A percentile compares a stretch with the other conserved stretches of the same genome.
Conservation (phyloP, 2,888 invertebrate genomes). For the Dendrolimus houi region DNA sequence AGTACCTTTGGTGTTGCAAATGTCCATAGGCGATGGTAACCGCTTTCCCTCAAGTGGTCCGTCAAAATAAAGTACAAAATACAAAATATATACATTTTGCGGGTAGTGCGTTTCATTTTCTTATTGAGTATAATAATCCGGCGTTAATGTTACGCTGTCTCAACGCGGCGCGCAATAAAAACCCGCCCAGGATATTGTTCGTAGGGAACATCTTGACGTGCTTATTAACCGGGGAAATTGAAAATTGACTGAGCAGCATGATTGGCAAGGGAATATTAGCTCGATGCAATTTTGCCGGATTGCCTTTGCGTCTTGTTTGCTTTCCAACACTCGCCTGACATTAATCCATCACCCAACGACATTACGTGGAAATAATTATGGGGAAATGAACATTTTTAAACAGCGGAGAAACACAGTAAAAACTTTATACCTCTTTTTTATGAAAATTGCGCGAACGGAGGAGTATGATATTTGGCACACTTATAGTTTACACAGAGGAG, state of each 20-base stretch:
- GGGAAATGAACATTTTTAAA: not conserved
- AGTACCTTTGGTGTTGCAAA: no score
- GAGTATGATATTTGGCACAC: no score
- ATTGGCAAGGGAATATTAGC: conserved; percentile 74
- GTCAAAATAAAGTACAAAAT: no score
- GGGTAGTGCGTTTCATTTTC: not conserved
- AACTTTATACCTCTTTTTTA: no score
- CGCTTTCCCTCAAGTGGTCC: no score
- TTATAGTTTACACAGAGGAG: no score
- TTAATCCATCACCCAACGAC: conserved; percentile 61
- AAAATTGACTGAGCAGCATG: conserved; percentile 69
- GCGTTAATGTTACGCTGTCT: conserved; percentile 10
- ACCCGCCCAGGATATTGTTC: conserved; percentile 44
- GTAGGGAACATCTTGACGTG: conserved; percentile 53
- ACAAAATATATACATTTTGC: no score
- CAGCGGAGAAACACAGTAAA: no score
- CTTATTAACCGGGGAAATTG: conserved; percentile 72
- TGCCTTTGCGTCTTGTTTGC: conserved; percentile 43
- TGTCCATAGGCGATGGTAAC: no score
- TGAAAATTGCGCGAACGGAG: no score
- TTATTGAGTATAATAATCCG: not conserved
- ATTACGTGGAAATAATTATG: not conserved
- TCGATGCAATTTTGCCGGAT: conserved; percentile 55
- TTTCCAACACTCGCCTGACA: conserved; percentile 55
- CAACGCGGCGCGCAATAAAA: conserved; percentile 35